A percentile compares a stretch with the other conserved stretches of the same genome.
Evolutionary conservation across 2,797 vertebrate genomes (phyloP).

Genomic region (Acanthiza pusilla): DNA sequence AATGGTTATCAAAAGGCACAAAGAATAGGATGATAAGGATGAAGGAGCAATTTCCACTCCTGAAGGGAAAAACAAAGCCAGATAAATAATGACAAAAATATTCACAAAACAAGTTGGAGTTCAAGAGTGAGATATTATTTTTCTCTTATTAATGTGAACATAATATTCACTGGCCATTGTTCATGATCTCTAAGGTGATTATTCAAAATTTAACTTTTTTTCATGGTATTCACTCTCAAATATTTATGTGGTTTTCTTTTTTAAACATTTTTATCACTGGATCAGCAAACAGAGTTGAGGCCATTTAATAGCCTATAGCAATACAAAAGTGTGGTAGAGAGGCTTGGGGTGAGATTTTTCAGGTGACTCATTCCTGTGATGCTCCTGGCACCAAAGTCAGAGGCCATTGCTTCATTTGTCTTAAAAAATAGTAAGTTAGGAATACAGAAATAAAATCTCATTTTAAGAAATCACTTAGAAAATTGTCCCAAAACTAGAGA

Average conservation of each 20-base stretch:
- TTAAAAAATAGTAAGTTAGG: neutral
- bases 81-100: neutral
- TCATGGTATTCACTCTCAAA: neutral
- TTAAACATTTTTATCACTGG: neutral
- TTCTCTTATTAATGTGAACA: neutral
- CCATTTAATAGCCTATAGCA: neutral
- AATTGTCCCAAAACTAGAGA: neutral
- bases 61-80: neutral
- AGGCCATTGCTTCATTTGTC: neutral
- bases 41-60: neutral
- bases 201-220: neutral
- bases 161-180: neutral
- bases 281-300: neutral
- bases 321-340: neutral
- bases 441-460: neutral
- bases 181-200: neutral
- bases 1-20: neutral
- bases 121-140: neutral
- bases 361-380: neutral
- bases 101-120: neutral
- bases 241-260: neutral
- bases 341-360: neutral
- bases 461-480: neutral
- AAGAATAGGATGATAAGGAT: neutral
- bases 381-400: neutral